Evolutionary conservation across 2,888 invertebrate species (phyloP).

Genomic region (Athalia cordata): DNA sequence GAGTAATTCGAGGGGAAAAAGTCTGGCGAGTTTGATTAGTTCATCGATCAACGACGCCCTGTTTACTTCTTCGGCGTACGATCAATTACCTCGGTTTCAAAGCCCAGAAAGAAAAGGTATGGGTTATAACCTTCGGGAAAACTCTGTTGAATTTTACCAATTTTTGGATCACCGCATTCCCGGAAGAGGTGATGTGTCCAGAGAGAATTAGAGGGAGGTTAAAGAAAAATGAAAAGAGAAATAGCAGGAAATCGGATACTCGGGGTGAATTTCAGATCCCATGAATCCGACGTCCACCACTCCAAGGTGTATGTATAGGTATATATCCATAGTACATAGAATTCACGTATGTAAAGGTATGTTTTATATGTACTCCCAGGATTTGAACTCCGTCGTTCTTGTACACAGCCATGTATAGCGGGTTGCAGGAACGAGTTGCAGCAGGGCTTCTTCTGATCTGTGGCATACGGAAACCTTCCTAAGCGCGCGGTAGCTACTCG

Average conservation of each 20-base stretch:
- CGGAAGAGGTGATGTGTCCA: neutral
- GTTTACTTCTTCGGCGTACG: slow-evolving; percentile 68
- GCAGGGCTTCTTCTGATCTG: too few relatives aligned
- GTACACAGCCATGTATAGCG: too few relatives aligned
- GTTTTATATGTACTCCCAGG: too few relatives aligned
- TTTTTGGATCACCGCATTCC: neutral
- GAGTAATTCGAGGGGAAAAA: neutral
- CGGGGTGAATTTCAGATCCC: neutral
- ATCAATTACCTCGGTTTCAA: slow-evolving; percentile 63
- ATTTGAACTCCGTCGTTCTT: too few relatives aligned
- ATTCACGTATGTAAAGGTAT: too few relatives aligned
- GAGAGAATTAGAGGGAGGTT: neutral
- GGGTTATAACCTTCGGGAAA: neutral
- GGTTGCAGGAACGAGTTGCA: too few relatives aligned
- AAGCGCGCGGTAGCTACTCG: too few relatives aligned
- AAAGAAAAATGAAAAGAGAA: neutral
- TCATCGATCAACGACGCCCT: slow-evolving; percentile 70
- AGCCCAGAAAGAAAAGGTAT: too few relatives aligned
- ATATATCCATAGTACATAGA: too few relatives aligned
- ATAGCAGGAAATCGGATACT: neutral
- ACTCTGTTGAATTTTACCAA: neutral
- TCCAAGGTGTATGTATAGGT: too few relatives aligned
- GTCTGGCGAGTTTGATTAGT: slow-evolving; percentile 63
- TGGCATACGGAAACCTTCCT: too few relatives aligned
- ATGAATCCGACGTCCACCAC: neutral